Evolutionary conservation across 2,888 invertebrate genomes (phyloP).

Genomic region (Pherbina coryleti): DNA sequence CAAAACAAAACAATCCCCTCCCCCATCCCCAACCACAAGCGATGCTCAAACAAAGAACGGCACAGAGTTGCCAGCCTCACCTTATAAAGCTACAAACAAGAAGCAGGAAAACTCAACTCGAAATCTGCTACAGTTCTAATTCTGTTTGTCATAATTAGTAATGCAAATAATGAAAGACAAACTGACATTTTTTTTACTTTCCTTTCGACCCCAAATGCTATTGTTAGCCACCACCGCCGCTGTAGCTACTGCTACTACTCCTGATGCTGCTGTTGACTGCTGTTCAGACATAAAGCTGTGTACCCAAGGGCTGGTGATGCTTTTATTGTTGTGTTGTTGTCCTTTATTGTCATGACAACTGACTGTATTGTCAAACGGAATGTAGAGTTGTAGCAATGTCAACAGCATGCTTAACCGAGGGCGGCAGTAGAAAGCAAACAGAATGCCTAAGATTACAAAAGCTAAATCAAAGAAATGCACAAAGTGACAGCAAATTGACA

Average conservation of each 20-base stretch:
- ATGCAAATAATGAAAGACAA: slow-evolving; percentile 63
- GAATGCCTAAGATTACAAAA: background rate
- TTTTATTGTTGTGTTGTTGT: slow-evolving; percentile 6
- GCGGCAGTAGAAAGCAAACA: background rate
- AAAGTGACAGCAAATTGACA: slow-evolving; percentile 24
- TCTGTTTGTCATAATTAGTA: slow-evolving; percentile 67
- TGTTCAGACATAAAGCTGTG: slow-evolving; percentile 20
- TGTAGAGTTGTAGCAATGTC: slow-evolving; percentile 33
- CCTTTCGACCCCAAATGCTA: slow-evolving; percentile 1
- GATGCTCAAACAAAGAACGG: background rate
- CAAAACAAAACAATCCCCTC: background rate
- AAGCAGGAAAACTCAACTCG: slow-evolving; percentile 24
- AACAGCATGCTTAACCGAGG: slow-evolving; percentile 5
- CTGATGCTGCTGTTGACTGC: slow-evolving; percentile 39
- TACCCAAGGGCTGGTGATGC: slow-evolving; percentile 6
- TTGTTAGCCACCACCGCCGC: slow-evolving; percentile 43
- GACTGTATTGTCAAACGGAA: slow-evolving; percentile 17
- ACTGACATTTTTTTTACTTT: slow-evolving; percentile 8
- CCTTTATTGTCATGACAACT: slow-evolving; percentile 8
- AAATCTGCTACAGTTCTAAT: slow-evolving; percentile 56
- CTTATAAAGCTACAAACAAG: background rate
- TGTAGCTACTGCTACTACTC: background rate
- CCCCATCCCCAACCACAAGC: background rate
- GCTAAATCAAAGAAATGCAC: slow-evolving; percentile 13
- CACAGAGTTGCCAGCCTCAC: background rate